Conservation (phyloP, 2,113 vertebrate genomes). For the Macaca fascicularis region DNA sequence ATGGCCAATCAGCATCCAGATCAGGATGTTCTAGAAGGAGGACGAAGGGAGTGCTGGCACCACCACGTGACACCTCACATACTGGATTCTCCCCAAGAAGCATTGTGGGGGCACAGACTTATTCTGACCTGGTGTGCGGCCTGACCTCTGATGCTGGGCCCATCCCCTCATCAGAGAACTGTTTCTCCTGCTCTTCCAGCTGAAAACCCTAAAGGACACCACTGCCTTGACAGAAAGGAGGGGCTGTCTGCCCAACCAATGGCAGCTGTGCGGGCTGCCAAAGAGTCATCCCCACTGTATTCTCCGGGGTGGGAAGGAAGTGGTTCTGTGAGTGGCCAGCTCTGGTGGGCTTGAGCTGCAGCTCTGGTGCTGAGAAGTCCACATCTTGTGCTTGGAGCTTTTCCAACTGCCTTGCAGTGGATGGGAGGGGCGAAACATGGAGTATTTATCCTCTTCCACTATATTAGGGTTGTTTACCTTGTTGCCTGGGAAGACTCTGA, state of each 20-base stretch:
- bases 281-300: neutral
- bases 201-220: neutral
- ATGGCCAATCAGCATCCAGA: neutral
- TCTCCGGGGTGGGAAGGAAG: rapidly evolving
- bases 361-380: neutral
- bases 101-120: neutral
- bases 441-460: conserved; percentile 21
- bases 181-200: neutral
- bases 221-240: neutral
- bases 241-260: neutral
- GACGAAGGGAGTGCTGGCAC: neutral
- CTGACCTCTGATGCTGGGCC: neutral
- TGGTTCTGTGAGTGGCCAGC: neutral
- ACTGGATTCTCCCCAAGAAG: neutral
- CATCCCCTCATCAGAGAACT: neutral
- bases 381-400: neutral
- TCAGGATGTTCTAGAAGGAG: neutral
- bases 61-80: rapidly evolving
- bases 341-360: neutral
- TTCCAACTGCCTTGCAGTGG: neutral
- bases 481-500: conserved; percentile 58
- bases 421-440: neutral
- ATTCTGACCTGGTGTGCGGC: neutral
- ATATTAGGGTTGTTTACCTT: conserved; percentile 64
- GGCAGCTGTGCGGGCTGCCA: neutral